Evolutionary conservation across 2,888 invertebrate genomes (phyloP), one percentile per base, ranked within the genome.

Genomic region (Meliscaeva auricollis): DNA sequence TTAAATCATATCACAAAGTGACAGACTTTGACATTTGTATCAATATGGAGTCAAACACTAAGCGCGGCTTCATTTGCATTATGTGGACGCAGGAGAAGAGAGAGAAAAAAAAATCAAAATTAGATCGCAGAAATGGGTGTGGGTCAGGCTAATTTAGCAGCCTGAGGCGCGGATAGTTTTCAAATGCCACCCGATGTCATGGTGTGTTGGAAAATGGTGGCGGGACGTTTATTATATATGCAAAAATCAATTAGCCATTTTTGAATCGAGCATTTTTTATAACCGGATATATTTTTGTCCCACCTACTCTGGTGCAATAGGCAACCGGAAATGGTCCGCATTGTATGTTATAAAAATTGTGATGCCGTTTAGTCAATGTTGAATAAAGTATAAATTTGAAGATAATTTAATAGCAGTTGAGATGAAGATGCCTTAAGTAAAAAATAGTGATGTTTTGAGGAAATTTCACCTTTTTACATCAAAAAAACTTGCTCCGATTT

Each of bases 1-100:
- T 82, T 87, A 87, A 87, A 87, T 87, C 82, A 87, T 78, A 82
- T 87, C 87, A 87, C 66, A 78, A 58, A 81, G 73, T 78, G 87
- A 74, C 87, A 87, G 82, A 70, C 82, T 78, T 74, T 87, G 87
- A 87, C 87, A 87, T 87, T 87, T 87, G 85, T 85, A 81, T 85
- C 81, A 77, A 76, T 76, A 69, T 77, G 64, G 50, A 81, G 50
- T 38, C 64, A 68, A 62, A 56, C 22, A 46, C 32, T 58, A 30
- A 35, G 58, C 11, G 44, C 50, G 22, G 68, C 54, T 50, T 17
- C 20, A 77, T 78, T 81, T 82, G 77, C 87, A 87, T 78, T 46
- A 82, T 75, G 69, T 52, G 81, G 72, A 46, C 74, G 74, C 73
- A 48, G 44, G 44, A 77, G 13, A 44, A 4, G 4, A 26, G 26